Evolutionary conservation across 2,113 vertebrate species (phyloP).

Genomic region (Tyto alba): DNA sequence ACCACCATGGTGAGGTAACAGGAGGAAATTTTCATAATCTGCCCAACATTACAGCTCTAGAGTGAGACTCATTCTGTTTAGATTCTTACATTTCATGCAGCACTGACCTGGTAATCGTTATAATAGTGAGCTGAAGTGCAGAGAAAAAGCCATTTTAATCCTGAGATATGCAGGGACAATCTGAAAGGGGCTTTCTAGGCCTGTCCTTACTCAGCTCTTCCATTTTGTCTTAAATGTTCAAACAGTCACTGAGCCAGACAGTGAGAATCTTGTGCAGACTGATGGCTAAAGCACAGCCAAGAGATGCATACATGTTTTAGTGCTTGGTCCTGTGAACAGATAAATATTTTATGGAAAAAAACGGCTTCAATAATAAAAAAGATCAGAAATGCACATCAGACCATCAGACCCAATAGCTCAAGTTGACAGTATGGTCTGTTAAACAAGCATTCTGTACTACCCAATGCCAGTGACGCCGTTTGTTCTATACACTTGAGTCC

Average conservation of each 20-base stretch:
- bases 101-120: neutral
- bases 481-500: neutral
- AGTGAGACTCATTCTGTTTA: neutral
- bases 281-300: neutral
- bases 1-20: neutral
- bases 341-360: slow-evolving; percentile 5
- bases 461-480: neutral
- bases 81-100: neutral
- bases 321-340: neutral
- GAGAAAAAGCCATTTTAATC: neutral
- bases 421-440: neutral
- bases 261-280: neutral
- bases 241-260: neutral
- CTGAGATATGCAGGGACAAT: neutral
- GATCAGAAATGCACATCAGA: neutral
- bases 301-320: neutral
- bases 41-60: neutral
- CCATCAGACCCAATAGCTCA: neutral
- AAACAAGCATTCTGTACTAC: neutral
- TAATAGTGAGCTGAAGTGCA: neutral
- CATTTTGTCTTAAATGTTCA: neutral
- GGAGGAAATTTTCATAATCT: neutral
- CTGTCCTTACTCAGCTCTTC: neutral
- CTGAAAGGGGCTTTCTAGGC: neutral
- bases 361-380: neutral